Evolutionary conservation across 92 coral and sea anemone species (phyloP), one percentile per base, ranked within the genome.

Genomic region (Ricordea florida): DNA sequence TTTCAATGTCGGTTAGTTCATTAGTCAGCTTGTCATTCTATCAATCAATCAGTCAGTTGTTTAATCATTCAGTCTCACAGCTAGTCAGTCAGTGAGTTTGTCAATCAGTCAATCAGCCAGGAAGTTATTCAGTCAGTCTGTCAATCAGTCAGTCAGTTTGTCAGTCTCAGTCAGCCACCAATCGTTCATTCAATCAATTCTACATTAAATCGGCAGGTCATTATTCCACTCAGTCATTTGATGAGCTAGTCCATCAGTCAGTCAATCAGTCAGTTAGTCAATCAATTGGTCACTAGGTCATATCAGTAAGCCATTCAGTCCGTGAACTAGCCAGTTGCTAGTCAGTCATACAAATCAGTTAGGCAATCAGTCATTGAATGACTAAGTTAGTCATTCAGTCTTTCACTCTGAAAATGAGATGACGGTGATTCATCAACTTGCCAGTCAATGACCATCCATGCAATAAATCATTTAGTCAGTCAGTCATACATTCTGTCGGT

Each of bases 161-260:
- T 32, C 11, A 16, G 10, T n/a, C n/a, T n/a, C 44, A 17, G 46
- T 30, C 40, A 6, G 37, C 0, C 6, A 5, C 17, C 10, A 0
- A 1, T 3, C 6, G 5, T 29, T 57, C 65, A 13, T 3, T 33
- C 65, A 6, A 1, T n/a, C 56, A 50, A 2, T n/a, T n/a, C n/a
- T n/a, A n/a, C n/a, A n/a, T n/a, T n/a, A n/a, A n/a, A n/a, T n/a
- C n/a, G n/a, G n/a, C n/a, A n/a, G n/a, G n/a, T n/a, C n/a, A n/a
- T n/a, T n/a, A n/a, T n/a, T n/a, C n/a, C n/a, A n/a, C n/a, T 8
- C 44, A 72, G 69, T 27, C 80, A 60, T 57, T 10, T 4, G 25
- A 2, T 13, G 1, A 10, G 25, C 14, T 33, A 0, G 47, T 61
- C 51, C n/a, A 33, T 61, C 62, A 75, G 62, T 60, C 42, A 28